Conservation (phyloP, 1,140 invertebrate genomes). For the Drosophila varians region DNA sequence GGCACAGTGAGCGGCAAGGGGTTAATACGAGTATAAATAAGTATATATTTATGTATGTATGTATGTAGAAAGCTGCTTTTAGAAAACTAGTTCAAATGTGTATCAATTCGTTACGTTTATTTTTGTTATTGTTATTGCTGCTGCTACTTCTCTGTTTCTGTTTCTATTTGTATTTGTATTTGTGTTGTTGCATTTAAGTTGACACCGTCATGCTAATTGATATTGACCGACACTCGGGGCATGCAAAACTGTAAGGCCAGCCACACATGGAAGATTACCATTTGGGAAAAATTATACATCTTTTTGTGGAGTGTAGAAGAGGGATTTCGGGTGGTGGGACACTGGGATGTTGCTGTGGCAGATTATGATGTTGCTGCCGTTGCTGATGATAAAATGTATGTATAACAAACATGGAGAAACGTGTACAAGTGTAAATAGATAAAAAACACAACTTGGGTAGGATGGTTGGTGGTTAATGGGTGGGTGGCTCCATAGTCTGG, state of each 20-base stretch:
- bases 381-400: conserved; percentile 61
- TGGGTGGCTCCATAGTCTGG: background rate
- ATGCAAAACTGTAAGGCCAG: conserved; percentile 66
- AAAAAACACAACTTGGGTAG: conserved; percentile 31
- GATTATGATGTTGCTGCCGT: conserved; percentile 20
- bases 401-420: conserved; percentile 70
- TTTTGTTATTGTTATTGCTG: conserved; percentile 42
- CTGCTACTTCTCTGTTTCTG: too few relatives aligned
- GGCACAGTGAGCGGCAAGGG: conserved; percentile 65
- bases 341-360: conserved; percentile 10
- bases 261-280: conserved; percentile 29
- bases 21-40: conserved; percentile 38
- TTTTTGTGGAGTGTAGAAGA: background rate
- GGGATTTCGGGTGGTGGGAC: background rate
- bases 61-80: too few relatives aligned
- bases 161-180: conserved; percentile 10
- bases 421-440: conserved; percentile 82
- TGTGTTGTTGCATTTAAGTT: conserved; percentile 28
- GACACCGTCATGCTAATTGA: conserved; percentile 64
- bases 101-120: conserved; percentile 41
- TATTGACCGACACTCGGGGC: conserved; percentile 44
- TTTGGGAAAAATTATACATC: too few relatives aligned
- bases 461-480: conserved; percentile 10
- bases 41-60: conserved; percentile 18
- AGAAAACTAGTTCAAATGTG: conserved; percentile 61